These are phyloP conservation scores for Oxystoma pomonae DNA, from an alignment of 2,888 invertebrate genomes.

Conservation along the genomic window DNA sequence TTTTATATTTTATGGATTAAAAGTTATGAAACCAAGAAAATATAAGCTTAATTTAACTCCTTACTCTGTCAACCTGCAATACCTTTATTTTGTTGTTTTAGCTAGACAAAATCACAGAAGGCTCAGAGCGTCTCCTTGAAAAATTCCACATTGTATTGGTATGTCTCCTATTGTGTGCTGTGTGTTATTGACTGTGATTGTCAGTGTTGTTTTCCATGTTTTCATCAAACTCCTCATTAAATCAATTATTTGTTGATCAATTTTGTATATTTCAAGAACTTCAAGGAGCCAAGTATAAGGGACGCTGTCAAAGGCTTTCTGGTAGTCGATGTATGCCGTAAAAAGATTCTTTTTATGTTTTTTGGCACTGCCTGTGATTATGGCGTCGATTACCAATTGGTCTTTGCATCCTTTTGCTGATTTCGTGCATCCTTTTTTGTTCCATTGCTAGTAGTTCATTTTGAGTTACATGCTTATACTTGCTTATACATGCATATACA, in stretches of 20 bases:
- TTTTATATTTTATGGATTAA: too few species aligned
- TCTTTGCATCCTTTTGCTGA: too few species aligned
- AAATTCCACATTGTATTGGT: background rate
- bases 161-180: background rate
- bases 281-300: background rate
- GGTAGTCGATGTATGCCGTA: background rate
- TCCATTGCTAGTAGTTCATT: too few species aligned
- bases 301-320: too few species aligned
- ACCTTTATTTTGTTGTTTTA: background rate
- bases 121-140: constrained; percentile 1
- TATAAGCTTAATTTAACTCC: too few species aligned
- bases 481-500: too few species aligned
- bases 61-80: too few species aligned
- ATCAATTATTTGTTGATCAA: background rate
- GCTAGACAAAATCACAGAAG: background rate
- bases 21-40: too few species aligned
- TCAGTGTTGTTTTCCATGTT: background rate
- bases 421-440: background rate
- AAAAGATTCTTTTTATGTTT: background rate
- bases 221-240: background rate
- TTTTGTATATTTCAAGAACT: background rate
- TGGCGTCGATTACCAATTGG: too few species aligned
- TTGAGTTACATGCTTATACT: too few species aligned
- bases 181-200: too few species aligned
- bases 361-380: constrained; percentile 1